Base-by-base conservation (phyloP, 2,888 invertebrate species). In the Agrotis segetum region DNA sequence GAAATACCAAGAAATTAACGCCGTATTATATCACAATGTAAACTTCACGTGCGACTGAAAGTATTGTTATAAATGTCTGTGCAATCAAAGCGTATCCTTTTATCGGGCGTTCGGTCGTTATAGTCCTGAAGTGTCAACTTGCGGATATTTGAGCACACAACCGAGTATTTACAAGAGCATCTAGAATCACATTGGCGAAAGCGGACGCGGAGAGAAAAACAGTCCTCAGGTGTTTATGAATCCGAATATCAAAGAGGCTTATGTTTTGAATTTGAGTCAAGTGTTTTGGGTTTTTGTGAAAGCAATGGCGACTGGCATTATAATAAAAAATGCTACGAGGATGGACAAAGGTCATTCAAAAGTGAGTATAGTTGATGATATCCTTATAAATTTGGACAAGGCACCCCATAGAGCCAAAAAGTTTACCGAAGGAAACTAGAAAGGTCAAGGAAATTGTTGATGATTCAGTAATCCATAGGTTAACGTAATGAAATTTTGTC, bases 61-160 rank as follows among this genome's bases (percentile, higher is more conserved):
- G 53, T 61, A 59, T 56, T n/a, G 34, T 71, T 76, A 76, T 78
- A 83, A 83, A 72, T 62, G 60, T 24, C 53, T 73, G 65, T 68
- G 61, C 67, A 84, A 85, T 83, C 77, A 84, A 74, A 64, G 34
- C 52, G 40, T 47, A 71, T 62, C 64, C 63, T 82, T 82, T 83
- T 84, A 87, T 88, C 88, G 79, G 85, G 58, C 84, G 67, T 83
- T 67, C 71, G 78, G 69, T 68, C 69, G 81, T 85, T 87, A 78
- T 83, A 82, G 88, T 77, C 71, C 46, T 62, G 59, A 69, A 79
- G 74, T 69, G 78, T 71, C 76, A 70, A 71, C 71, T 61, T 71
- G 74, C 73, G 76, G 73, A 82, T 77, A 74, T 79, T 76, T 77
- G 53, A 73, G 60, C 77, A 77, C 49, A 79, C 77, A 71, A 61